Conservation (phyloP, 30 jellyfish, hydroid and myxozoan species). For the Aurelia aurita region DNA sequence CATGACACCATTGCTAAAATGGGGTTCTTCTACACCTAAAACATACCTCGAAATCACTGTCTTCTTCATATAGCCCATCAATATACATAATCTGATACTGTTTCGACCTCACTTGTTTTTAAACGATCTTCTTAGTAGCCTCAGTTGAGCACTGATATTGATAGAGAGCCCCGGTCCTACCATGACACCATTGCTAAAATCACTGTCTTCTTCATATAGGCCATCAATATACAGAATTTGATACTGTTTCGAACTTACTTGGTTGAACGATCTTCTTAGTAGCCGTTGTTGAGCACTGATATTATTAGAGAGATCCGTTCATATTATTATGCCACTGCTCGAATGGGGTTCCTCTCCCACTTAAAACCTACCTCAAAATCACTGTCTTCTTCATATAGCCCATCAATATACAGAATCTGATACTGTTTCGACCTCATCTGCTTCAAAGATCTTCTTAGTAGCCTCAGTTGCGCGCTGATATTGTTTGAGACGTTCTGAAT, state of each 20-base stretch:
- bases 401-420: constrained; percentile 92
- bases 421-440: constrained; percentile 93
- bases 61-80: constrained; percentile 78
- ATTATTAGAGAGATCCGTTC: constrained; percentile 15
- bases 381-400: constrained; percentile 56
- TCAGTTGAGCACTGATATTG: constrained; percentile 72
- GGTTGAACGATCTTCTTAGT: constrained; percentile 81
- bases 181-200: too few species aligned
- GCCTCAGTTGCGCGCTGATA: constrained; percentile 73
- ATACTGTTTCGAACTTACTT: constrained; percentile 84
- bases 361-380: constrained; percentile 73
- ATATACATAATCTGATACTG: constrained; percentile 90
- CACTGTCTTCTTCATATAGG: constrained; percentile 41
- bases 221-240: constrained; percentile 88
- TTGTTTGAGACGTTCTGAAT: constrained; percentile 60
- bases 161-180: too few species aligned
- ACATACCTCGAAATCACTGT: constrained; percentile 63
- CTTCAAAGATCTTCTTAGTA: constrained; percentile 78
- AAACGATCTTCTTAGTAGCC: constrained; percentile 80
- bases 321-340: neutral
- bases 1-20: too few species aligned
- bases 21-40: neutral
- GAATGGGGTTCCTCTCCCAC: neutral
- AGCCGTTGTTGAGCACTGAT: constrained; percentile 64
- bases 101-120: constrained; percentile 88